Evolutionary conservation across 2,113 vertebrate genomes (phyloP).

Genomic region (Cryptotis parvus): DNA sequence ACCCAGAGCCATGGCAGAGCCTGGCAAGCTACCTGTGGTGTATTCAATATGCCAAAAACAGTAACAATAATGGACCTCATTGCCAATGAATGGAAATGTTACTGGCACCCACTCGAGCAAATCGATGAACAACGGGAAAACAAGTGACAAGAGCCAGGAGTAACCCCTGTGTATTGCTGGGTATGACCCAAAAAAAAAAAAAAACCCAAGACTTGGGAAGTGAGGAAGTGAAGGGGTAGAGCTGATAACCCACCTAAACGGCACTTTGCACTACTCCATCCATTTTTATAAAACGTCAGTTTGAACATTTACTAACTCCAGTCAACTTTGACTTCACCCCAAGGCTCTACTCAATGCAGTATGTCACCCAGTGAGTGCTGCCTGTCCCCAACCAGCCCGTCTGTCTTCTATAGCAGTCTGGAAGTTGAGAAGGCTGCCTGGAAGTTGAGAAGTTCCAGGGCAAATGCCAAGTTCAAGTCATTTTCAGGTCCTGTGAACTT

Average conservation of each 20-base stretch:
- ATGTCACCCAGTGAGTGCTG: background rate
- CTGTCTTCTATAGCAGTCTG: background rate
- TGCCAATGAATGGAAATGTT: no score
- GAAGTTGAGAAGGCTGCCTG: no score
- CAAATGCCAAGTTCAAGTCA: background rate
- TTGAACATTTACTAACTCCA: conserved; percentile 44
- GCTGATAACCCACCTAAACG: background rate
- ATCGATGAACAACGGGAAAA: no score
- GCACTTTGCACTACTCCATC: conserved; percentile 4
- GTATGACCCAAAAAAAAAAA: no score
- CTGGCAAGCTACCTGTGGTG: no score
- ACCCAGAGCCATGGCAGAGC: no score
- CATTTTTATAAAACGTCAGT: conserved; percentile 36
- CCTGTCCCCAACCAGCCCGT: background rate
- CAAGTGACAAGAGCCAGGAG: no score
- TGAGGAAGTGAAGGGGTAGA: background rate
- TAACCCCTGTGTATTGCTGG: no score
- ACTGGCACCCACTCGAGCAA: no score
- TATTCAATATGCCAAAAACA: no score
- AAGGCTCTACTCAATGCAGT: conserved; percentile 1
- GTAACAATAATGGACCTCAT: no score
- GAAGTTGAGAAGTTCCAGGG: background rate
- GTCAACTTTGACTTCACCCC: conserved; percentile 15
- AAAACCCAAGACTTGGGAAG: no score
- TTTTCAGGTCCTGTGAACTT: conserved; percentile 3